Percentiles rank a stretch among this genome's conserved stretches.
These are phyloP conservation scores for Bujurquina vittata DNA, from an alignment of 2,113 vertebrate species.

Conservation along the genomic window DNA sequence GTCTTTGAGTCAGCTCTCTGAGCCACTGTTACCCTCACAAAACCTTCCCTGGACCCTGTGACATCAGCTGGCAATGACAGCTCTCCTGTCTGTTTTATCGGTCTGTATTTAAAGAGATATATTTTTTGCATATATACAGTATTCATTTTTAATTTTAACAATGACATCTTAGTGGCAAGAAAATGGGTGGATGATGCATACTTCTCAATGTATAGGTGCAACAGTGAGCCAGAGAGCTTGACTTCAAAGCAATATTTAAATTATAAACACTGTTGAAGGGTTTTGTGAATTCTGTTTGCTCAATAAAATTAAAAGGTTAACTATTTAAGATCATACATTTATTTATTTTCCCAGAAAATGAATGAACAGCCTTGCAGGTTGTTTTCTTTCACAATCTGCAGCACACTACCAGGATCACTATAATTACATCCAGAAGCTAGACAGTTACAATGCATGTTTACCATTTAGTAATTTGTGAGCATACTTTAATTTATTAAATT, in stretches of 20 bases:
- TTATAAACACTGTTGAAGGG: not conserved
- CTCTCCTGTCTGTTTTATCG: not conserved
- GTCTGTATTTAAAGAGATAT: not conserved
- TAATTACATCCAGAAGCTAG: not conserved
- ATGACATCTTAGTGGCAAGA: not conserved
- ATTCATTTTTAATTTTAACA: not conserved
- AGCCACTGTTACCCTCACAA: slow-evolving; percentile 17
- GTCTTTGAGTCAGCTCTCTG: slow-evolving; percentile 30
- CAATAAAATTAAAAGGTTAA: not conserved
- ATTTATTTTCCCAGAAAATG: not conserved
- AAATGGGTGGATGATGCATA: not conserved
- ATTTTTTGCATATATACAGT: not conserved
- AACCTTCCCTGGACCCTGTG: slow-evolving; percentile 24
- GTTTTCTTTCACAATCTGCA: not conserved
- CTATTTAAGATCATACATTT: not conserved
- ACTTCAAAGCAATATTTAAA: not conserved
- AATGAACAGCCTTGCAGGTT: not conserved
- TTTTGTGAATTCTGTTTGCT: not conserved
- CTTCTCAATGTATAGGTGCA: not conserved
- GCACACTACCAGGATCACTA: not conserved
- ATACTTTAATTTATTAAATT: not conserved
- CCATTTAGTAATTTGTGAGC: not conserved
- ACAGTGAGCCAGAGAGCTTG: not conserved
- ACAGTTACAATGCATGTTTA: not conserved
- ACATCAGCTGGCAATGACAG: not conserved